A percentile compares a stretch with the other conserved stretches of the same genome.
Evolutionary conservation across 37 sponge, comb jelly and placozoan genomes (phyloP).

Genomic region (Haliclona indistincta): DNA sequence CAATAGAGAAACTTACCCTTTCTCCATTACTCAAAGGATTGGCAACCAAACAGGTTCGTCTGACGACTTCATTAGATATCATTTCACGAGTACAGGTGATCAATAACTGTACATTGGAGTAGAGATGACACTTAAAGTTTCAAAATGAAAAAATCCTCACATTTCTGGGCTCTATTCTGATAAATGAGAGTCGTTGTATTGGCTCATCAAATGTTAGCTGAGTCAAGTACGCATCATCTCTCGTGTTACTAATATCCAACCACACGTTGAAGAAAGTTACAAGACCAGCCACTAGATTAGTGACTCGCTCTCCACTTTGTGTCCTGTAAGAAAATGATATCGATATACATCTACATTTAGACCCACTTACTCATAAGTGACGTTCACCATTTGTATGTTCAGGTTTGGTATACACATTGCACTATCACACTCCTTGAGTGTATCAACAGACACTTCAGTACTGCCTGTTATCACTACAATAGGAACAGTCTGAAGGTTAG

Average conservation of each 20-base stretch:
- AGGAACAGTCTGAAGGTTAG: background rate
- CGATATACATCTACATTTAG: background rate
- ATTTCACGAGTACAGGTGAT: background rate
- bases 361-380: conserved; percentile 15
- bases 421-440: conserved; percentile 33
- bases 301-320: background rate
- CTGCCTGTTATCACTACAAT: background rate
- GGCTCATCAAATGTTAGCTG: conserved; percentile 21
- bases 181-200: background rate
- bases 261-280: conserved; percentile 19
- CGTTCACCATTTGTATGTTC: background rate
- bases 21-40: background rate
- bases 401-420: conserved; percentile 27
- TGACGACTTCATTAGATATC: background rate
- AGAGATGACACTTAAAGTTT: background rate
- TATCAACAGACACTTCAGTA: conserved; percentile 37
- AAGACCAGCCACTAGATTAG: conserved; percentile 3
- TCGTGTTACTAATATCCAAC: conserved; percentile 6
- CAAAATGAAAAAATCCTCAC: background rate
- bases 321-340: background rate
- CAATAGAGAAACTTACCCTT: background rate
- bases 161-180: conserved; percentile 9
- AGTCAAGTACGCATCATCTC: conserved; percentile 48
- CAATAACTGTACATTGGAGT: background rate
- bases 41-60: background rate